Evolutionary conservation across 2,888 invertebrate species (phyloP).

Genomic region (Cryptus armator): DNA sequence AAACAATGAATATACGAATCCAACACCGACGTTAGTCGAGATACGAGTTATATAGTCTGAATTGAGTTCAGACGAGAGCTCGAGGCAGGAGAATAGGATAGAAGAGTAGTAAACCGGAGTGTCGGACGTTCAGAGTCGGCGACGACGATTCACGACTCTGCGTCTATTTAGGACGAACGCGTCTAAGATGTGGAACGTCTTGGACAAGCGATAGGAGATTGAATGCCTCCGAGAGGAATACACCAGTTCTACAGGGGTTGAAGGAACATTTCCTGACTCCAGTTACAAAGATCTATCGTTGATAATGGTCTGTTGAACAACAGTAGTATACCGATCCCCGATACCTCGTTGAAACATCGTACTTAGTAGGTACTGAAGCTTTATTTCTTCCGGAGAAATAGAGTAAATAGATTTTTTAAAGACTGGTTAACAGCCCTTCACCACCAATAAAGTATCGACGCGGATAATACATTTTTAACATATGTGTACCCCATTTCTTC

Average conservation of each 20-base stretch:
- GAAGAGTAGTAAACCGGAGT: slow-evolving; percentile 46
- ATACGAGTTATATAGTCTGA: slow-evolving; percentile 28
- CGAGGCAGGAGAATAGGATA: not conserved
- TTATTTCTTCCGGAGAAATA: too few relatives aligned
- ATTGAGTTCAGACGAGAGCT: slow-evolving; percentile 28
- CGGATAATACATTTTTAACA: too few relatives aligned
- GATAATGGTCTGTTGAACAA: too few relatives aligned
- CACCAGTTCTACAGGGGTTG: not conserved
- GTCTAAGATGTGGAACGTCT: slow-evolving; percentile 59
- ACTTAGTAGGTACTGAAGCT: too few relatives aligned
- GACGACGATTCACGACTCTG: slow-evolving; percentile 61
- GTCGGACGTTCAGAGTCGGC: slow-evolving; percentile 47
- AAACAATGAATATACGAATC: slow-evolving; percentile 37
- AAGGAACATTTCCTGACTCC: not conserved
- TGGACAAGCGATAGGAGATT: slow-evolving; percentile 46
- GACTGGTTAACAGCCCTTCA: too few relatives aligned
- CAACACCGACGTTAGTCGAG: slow-evolving; percentile 16
- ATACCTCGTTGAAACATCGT: too few relatives aligned
- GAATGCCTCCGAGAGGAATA: slow-evolving; percentile 10
- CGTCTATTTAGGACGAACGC: slow-evolving; percentile 56
- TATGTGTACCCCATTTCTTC: too few relatives aligned
- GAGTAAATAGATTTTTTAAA: too few relatives aligned
- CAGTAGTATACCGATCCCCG: too few relatives aligned
- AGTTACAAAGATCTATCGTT: not conserved
- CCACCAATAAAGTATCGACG: too few relatives aligned